A percentile compares a stretch with the other conserved stretches of the same genome.
phyloP scores from a whole-genome alignment of 1,140 invertebrate genomes.

The Dufourea novaeangliae region DNA sequence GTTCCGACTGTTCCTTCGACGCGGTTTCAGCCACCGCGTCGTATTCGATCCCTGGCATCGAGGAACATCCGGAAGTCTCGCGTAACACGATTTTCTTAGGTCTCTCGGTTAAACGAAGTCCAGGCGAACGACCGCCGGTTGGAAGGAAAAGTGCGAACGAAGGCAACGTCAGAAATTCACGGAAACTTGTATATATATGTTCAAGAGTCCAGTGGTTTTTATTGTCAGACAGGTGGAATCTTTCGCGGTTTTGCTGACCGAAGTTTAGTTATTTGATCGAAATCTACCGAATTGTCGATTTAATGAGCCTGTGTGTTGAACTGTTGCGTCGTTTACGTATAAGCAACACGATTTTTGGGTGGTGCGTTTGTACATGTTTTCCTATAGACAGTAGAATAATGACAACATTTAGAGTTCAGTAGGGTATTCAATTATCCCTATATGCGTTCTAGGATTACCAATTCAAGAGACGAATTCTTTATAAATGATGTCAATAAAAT shows the following conservation, averaged over 20 bases:
- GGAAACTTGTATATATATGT: not conserved
- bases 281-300: not conserved
- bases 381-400: no score
- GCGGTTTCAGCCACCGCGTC: no score
- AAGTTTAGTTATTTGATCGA: not conserved
- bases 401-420: no score
- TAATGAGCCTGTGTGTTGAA: not conserved
- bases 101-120: not conserved
- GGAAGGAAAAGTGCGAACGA: conserved; percentile 17
- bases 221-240: not conserved
- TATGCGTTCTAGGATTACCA: no score
- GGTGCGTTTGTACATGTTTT: no score
- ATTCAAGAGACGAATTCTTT: no score
- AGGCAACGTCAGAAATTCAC: conserved; percentile 29
- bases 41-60: not conserved
- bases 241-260: not conserved
- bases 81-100: conserved; percentile 16
- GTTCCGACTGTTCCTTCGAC: not conserved
- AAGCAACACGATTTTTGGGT: no score
- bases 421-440: no score
- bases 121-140: no score
- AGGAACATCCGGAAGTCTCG: no score
- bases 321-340: not conserved
- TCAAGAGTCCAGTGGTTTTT: not conserved
- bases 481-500: no score